Base-by-base conservation (phyloP, 2,797 vertebrate genomes). In the Chiropotes sagulatus region DNA sequence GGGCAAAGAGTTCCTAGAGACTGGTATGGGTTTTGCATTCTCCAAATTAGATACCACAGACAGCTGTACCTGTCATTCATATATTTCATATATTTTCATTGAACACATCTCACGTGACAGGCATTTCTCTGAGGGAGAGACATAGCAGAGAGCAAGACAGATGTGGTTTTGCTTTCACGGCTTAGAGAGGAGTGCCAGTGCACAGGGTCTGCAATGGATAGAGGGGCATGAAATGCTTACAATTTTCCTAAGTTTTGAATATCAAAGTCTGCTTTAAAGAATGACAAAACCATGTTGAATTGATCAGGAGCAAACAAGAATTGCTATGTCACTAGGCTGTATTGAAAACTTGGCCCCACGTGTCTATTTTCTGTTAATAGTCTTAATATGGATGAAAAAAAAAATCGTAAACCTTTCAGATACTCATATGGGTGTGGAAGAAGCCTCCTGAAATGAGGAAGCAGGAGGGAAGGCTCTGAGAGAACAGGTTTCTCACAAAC, bases 401-500 rank as follows among this genome's bases (percentile, higher is more conserved):
- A 90, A 97, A 86, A 80, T 80, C 67, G 44, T 44, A 57, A 72
- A 83, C 54, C 39, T 94, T 87, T 96, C 89, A 85, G 26, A 84
- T 78, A 92, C 33, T 82, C 70, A 80, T 82, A 28, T 94, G 79
- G 73, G 76, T 81, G 44, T 93, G 72, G 75, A 96, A 89, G 88
- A 90, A 88, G 24, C 17, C 78, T 94, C 73, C 84, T 79, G 81
- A 93, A 97, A 88, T 85, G 79, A 94, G 92, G 57, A 67, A 41
- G 14, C 1, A 22, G 73, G 70, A 92, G 75, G 94, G 57, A 48
- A 94, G 87, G 88, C 17, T 76, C 67, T 81, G 61, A 54, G 67
- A 79, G 58, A 89, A 90, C 93, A 97, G 73, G 75, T 93, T 97
- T 94, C 52, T 82, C 76, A 88, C 86, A 95, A 84, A 96, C 22